These are phyloP conservation scores for Callyntrura guangdongensis DNA, from an alignment of 2,888 invertebrate genomes.

Conservation along the genomic window DNA sequence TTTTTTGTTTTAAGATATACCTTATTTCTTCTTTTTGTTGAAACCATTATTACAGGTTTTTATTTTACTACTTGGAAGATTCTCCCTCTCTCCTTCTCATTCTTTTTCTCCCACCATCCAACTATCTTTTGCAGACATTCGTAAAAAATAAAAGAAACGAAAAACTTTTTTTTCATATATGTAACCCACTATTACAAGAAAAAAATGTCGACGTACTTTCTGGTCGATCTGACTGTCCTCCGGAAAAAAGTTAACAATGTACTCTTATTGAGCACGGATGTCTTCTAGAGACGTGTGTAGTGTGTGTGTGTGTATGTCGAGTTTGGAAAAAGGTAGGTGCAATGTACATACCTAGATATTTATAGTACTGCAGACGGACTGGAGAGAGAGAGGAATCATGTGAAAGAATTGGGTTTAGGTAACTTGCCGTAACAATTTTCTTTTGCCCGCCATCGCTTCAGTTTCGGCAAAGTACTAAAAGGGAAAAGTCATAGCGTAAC, in stretches of 20 bases:
- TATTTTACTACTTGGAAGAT: conserved; percentile 37
- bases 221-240: background rate
- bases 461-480: background rate
- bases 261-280: conserved; percentile 1
- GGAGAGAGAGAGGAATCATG: background rate
- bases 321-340: background rate
- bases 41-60: conserved; percentile 40
- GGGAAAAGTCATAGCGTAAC: conserved; percentile 10
- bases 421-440: conserved; percentile 29
- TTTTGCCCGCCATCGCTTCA: background rate
- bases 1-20: conserved; percentile 21
- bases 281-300: background rate
- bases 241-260: background rate
- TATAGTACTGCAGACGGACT: background rate
- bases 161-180: background rate
- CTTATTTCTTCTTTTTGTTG: conserved; percentile 1
- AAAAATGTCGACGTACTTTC: conserved; percentile 10
- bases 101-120: background rate
- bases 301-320: no score
- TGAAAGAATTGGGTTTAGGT: background rate
- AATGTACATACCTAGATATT: background rate
- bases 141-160: background rate
- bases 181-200: background rate
- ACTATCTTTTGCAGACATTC: background rate
- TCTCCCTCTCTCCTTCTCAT: conserved; percentile 17